These are phyloP conservation scores for Lycopodina hypogea DNA, from an alignment of 37 sponge, comb jelly and placozoan species.

Conservation along the genomic window DNA sequence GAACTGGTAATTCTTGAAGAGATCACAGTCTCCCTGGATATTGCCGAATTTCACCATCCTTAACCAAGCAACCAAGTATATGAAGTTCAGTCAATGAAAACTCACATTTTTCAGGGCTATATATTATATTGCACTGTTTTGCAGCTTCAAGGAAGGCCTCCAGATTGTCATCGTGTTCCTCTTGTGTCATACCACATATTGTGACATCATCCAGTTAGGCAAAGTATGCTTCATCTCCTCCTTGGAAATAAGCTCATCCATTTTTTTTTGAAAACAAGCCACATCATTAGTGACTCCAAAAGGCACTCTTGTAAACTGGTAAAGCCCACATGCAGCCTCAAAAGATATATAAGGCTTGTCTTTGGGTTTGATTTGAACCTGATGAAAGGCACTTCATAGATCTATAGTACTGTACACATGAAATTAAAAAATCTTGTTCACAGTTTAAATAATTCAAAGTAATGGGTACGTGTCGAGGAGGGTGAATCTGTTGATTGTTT, in stretches of 20 bases:
- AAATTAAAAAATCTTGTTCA: background rate
- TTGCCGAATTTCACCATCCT: background rate
- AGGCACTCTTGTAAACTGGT: no score
- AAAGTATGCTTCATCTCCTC: background rate
- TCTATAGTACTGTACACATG: conserved; percentile 12
- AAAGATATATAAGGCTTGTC: background rate
- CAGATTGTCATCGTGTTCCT: background rate
- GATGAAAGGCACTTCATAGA: background rate
- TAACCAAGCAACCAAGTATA: background rate
- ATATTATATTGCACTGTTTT: background rate
- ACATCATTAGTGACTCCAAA: no score
- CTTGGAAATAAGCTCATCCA: background rate
- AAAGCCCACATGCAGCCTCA: background rate
- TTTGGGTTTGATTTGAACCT: background rate
- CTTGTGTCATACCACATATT: background rate
- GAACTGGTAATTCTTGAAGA: background rate
- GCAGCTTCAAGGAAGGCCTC: background rate
- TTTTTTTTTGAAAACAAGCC: background rate
- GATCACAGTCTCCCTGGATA: background rate
- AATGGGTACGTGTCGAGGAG: no score
- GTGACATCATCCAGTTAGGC: conserved; percentile 1
- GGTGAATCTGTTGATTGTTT: background rate
- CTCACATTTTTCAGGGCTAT: conserved; percentile 1
- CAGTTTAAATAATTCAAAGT: no score
- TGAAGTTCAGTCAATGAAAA: background rate